Percentiles rank a stretch among this genome's conserved stretches.
Evolutionary conservation across 35 echinoderm and acorn worm genomes (phyloP).

Genomic region (Heliocidaris erythrogramma): DNA sequence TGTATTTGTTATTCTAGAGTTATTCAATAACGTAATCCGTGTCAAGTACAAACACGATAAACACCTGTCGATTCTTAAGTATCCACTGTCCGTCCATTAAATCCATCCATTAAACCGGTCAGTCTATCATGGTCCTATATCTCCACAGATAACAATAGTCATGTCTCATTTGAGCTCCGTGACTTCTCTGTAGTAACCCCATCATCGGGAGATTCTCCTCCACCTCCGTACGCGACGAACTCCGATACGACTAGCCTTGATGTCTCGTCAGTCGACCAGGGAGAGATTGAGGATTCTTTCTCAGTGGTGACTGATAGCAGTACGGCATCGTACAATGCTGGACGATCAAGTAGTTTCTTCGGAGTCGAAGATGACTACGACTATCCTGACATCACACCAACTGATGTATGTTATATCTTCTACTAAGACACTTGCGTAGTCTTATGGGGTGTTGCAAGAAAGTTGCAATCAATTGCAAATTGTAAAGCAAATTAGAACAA

Average conservation of each 20-base stretch:
- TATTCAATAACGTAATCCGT: too few species aligned
- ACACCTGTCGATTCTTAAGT: too few species aligned
- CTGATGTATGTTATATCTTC: background rate
- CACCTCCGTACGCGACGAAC: background rate
- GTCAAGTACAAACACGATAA: too few species aligned
- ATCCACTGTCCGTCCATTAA: too few species aligned
- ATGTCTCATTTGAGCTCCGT: background rate
- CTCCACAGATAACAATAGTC: background rate
- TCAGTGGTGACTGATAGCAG: background rate
- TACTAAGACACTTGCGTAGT: too few species aligned
- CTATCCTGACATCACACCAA: background rate
- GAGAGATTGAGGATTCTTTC: background rate
- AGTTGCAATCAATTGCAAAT: too few species aligned
- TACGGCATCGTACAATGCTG: background rate
- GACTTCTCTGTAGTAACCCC: background rate
- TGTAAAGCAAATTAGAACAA: too few species aligned
- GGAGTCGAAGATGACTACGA: constrained; percentile 1
- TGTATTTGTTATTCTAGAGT: too few species aligned
- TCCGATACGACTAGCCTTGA: background rate
- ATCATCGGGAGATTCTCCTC: background rate
- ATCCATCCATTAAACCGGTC: background rate
- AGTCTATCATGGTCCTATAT: background rate
- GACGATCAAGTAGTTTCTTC: background rate
- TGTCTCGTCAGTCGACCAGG: background rate
- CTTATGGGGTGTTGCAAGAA: too few species aligned